Evolutionary conservation across 92 coral and sea anemone species (phyloP).

Genomic region (Heteractis magnifica): DNA sequence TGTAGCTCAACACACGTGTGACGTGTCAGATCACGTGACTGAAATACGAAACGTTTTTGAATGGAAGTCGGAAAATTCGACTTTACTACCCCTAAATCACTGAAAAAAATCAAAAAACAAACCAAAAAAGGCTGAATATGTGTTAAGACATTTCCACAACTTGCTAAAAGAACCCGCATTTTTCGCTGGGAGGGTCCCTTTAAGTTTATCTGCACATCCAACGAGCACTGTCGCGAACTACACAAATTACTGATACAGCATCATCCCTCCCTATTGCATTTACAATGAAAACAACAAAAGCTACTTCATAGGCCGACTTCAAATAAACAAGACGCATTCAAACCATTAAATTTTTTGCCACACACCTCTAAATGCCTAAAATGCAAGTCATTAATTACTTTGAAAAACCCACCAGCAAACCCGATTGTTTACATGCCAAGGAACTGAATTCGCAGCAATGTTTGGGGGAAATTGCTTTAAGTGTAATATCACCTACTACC

Average conservation of each 20-base stretch:
- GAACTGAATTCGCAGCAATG: conserved; percentile 6
- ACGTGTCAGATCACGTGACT: no score
- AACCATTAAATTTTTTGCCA: conserved; percentile 15
- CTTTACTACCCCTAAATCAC: no score
- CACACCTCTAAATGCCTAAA: background rate
- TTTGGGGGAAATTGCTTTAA: conserved; percentile 9
- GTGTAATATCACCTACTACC: conserved; percentile 13
- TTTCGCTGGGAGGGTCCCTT: no score
- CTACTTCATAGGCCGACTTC: conserved; percentile 12
- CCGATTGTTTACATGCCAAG: conserved; percentile 15
- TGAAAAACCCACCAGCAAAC: conserved; percentile 6
- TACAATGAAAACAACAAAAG: background rate
- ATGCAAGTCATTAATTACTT: background rate
- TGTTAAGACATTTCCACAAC: no score
- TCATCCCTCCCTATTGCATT: conserved; percentile 5
- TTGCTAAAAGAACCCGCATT: no score
- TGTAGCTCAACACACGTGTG: no score
- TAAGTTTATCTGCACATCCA: conserved; percentile 2
- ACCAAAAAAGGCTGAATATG: no score
- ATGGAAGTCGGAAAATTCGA: no score
- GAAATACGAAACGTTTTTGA: no score
- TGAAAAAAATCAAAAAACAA: no score
- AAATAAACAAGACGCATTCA: conserved; percentile 13
- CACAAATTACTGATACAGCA: conserved; percentile 2
- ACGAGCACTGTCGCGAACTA: conserved; percentile 14